Conservation (phyloP, 2,888 invertebrate genomes). For the Bhutanitis thaidina region DNA sequence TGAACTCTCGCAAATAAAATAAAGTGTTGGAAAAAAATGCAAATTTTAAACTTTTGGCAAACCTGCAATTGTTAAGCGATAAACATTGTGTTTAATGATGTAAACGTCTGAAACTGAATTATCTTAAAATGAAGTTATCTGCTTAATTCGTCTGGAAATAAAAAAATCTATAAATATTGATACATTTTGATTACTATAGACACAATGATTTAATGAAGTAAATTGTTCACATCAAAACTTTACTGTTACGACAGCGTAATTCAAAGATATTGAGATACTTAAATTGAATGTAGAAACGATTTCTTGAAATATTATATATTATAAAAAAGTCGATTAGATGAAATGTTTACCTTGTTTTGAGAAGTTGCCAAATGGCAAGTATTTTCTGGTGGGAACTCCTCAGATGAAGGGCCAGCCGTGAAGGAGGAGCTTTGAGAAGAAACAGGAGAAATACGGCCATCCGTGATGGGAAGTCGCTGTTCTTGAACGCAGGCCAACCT, state of each 20-base stretch:
- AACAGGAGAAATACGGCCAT: slow-evolving; percentile 82
- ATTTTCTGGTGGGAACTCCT: slow-evolving; percentile 78
- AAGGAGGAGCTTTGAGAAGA: slow-evolving; percentile 64
- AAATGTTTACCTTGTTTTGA: slow-evolving; percentile 90
- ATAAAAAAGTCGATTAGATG: no score
- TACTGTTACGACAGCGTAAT: not conserved
- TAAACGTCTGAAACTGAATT: slow-evolving; percentile 26
- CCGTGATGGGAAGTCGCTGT: slow-evolving; percentile 87
- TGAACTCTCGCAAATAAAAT: slow-evolving; percentile 41
- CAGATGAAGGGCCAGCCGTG: slow-evolving; percentile 68
- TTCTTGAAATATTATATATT: no score
- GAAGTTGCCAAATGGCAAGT: slow-evolving; percentile 56
- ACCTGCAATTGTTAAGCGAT: slow-evolving; percentile 78
- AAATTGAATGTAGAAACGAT: not conserved
- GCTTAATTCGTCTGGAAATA: slow-evolving; percentile 45
- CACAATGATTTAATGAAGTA: slow-evolving; percentile 11
- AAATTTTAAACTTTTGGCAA: slow-evolving; percentile 79
- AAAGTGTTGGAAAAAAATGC: slow-evolving; percentile 74
- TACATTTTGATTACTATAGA: not conserved
- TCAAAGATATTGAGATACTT: not conserved
- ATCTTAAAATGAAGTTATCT: slow-evolving; percentile 35
- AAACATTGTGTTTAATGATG: slow-evolving; percentile 32
- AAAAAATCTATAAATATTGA: slow-evolving; percentile 29
- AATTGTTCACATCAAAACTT: slow-evolving; percentile 8
- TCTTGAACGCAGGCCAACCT: slow-evolving; percentile 98